phyloP scores from a whole-genome alignment of 1,140 invertebrate genomes.

The Microvelia longipes region DNA sequence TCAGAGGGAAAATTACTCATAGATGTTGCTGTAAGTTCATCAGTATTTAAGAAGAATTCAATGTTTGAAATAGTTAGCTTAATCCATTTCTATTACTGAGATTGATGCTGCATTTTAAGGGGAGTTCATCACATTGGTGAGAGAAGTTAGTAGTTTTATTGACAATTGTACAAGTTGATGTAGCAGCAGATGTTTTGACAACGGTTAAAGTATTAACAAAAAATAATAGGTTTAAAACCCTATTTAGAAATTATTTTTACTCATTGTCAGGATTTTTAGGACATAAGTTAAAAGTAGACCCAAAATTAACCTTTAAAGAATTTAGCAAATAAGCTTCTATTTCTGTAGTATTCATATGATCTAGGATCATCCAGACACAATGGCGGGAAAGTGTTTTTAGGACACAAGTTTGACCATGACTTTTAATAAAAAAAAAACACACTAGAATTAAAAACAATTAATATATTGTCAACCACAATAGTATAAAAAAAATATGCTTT shows the following conservation, averaged over 20 bases:
- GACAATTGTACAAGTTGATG: background rate
- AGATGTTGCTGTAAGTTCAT: slow-evolving; percentile 17
- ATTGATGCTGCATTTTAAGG: slow-evolving; percentile 36
- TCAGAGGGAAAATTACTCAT: slow-evolving; percentile 18
- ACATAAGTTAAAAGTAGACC: too few species aligned
- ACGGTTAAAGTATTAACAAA: background rate
- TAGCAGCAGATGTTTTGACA: background rate
- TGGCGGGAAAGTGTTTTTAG: too few species aligned
- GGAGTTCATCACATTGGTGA: background rate
- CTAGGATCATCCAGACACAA: too few species aligned
- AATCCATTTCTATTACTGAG: slow-evolving; percentile 31
- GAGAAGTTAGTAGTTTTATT: background rate
- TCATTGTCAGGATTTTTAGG: too few species aligned
- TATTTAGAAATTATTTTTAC: slow-evolving; percentile 3
- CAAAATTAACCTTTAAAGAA: too few species aligned
- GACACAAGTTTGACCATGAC: too few species aligned
- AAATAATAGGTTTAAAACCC: background rate
- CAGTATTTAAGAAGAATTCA: slow-evolving; percentile 26
- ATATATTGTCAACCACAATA: too few species aligned
- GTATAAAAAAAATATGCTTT: too few species aligned
- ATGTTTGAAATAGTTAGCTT: slow-evolving; percentile 30
- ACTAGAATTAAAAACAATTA: too few species aligned
- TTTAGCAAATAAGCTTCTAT: too few species aligned
- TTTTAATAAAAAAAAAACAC: too few species aligned
- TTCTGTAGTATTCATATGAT: too few species aligned